These are phyloP conservation scores for Sterrhoptilus dennistouni DNA, from an alignment of 2,113 vertebrate genomes.

Conservation along the genomic window DNA sequence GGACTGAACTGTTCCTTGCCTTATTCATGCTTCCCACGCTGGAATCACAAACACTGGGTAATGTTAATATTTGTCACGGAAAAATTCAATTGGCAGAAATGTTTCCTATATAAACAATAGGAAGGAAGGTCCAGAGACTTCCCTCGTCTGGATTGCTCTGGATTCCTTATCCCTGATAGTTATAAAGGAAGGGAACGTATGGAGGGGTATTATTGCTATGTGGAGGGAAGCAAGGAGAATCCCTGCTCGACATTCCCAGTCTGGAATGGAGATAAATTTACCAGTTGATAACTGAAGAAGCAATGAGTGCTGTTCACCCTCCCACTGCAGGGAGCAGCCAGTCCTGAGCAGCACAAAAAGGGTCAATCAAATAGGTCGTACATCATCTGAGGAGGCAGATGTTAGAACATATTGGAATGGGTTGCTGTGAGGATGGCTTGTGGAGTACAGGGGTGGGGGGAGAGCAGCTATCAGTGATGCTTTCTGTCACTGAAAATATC, in stretches of 20 bases:
- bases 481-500: slow-evolving; percentile 22
- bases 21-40: slow-evolving; percentile 54
- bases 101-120: neutral
- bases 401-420: slow-evolving; percentile 91
- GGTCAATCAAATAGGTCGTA: slow-evolving; percentile 82
- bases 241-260: neutral
- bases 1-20: slow-evolving; percentile 27
- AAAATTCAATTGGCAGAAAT: neutral
- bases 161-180: neutral
- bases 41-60: slow-evolving; percentile 39
- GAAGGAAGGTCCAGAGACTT: neutral
- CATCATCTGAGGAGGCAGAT: slow-evolving; percentile 93
- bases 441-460: slow-evolving; percentile 42
- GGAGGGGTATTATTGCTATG: neutral
- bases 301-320: slow-evolving; percentile 20
- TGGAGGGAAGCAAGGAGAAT: neutral
- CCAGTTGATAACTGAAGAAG: slow-evolving; percentile 48
- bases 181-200: neutral
- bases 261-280: slow-evolving; percentile 49
- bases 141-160: neutral
- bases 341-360: slow-evolving; percentile 80
- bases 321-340: slow-evolving; percentile 56
- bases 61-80: slow-evolving; percentile 28
- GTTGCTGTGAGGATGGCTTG: slow-evolving; percentile 77
- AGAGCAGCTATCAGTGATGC: slow-evolving; percentile 17